These are phyloP conservation scores for Chironomus tentans DNA, from an alignment of 2,888 invertebrate genomes.

Conservation along the genomic window DNA sequence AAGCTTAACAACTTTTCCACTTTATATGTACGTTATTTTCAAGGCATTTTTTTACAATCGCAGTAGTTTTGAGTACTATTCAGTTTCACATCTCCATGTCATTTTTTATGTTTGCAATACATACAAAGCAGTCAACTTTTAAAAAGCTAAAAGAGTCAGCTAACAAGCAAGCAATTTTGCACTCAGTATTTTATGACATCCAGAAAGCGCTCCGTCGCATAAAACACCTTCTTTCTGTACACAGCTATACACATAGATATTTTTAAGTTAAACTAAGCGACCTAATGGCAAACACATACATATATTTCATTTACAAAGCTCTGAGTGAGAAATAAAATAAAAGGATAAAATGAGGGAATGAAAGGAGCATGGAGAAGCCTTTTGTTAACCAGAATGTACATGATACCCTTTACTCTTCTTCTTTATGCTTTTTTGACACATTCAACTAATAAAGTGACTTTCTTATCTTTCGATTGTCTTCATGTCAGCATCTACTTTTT, in stretches of 20 bases:
- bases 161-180: not conserved
- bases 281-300: not conserved
- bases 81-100: not conserved
- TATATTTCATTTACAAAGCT: not conserved
- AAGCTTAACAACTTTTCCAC: not conserved
- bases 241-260: too few relatives aligned
- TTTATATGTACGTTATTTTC: too few relatives aligned
- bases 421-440: not conserved
- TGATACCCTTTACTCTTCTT: not conserved
- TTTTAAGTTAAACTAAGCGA: not conserved
- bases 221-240: not conserved
- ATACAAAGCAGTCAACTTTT: too few relatives aligned
- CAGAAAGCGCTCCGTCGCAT: not conserved
- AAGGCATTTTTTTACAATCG: too few relatives aligned
- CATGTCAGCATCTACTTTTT: too few relatives aligned
- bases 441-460: not conserved
- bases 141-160: too few relatives aligned
- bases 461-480: too few relatives aligned
- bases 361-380: not conserved
- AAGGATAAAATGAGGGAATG: not conserved
- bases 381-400: constrained; percentile 12
- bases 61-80: not conserved
- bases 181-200: not conserved
- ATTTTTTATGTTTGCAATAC: too few relatives aligned
- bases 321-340: not conserved